Conservation (phyloP, 2,888 invertebrate genomes). For the Horisme vitalbata region DNA sequence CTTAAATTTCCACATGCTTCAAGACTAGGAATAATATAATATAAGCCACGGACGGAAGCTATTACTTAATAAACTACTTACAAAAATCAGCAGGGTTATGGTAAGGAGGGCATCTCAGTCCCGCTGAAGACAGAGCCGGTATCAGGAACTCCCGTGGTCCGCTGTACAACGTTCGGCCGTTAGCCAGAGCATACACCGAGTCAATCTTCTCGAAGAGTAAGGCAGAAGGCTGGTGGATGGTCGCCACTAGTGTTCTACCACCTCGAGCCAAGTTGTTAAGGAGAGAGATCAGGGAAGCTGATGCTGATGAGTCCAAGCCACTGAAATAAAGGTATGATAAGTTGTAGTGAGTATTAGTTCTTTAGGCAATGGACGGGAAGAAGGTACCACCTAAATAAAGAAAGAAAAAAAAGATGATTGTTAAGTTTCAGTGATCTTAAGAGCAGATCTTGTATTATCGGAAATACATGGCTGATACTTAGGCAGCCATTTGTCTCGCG, state of each 20-base stretch:
- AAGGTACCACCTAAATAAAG: too few relatives aligned
- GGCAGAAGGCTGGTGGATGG: constrained; percentile 97
- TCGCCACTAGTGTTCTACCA: constrained; percentile 94
- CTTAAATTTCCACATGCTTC: too few relatives aligned
- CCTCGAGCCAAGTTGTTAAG: constrained; percentile 91
- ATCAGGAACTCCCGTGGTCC: constrained; percentile 89
- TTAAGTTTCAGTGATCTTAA: too few relatives aligned
- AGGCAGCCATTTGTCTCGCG: too few relatives aligned
- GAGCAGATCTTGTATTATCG: too few relatives aligned
- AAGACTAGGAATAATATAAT: too few relatives aligned
- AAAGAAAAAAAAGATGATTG: too few relatives aligned
- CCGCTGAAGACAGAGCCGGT: constrained; percentile 89
- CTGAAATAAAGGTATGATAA: too few relatives aligned
- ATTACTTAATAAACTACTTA: constrained; percentile 73
- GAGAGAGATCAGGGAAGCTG: constrained; percentile 91
- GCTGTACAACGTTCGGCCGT: constrained; percentile 92
- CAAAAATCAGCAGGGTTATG: constrained; percentile 98
- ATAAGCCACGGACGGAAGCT: background rate
- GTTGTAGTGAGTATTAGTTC: too few relatives aligned
- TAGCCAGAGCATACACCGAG: constrained; percentile 91
- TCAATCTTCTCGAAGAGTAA: constrained; percentile 96
- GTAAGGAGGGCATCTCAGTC: constrained; percentile 92
- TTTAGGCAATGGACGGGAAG: too few relatives aligned
- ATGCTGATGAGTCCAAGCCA: constrained; percentile 94
- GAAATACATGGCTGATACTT: too few relatives aligned